Percentiles rank a stretch among this genome's conserved stretches.
phyloP scores from a whole-genome alignment of 37 sponge, comb jelly and placozoan species.

The Halisarca cf. caerulea region DNA sequence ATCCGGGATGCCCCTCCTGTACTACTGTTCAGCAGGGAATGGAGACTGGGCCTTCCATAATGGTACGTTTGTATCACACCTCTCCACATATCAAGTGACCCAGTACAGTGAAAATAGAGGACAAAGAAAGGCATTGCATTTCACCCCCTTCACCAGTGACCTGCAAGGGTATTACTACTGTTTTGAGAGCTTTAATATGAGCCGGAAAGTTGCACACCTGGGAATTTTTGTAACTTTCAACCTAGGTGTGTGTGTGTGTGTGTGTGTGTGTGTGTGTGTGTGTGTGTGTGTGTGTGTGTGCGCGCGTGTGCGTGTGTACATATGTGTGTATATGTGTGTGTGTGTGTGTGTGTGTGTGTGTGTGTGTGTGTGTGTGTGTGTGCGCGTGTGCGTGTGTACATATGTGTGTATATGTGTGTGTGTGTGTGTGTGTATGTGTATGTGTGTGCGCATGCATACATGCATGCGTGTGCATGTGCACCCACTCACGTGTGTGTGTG shows the following conservation, averaged over 20 bases:
- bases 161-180: constrained; percentile 12
- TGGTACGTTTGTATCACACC: not conserved
- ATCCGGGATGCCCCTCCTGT: not conserved
- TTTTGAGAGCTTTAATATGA: not conserved
- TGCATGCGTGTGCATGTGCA: too few relatives aligned
- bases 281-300: too few relatives aligned
- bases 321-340: too few relatives aligned
- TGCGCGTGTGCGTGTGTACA: too few relatives aligned
- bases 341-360: too few relatives aligned
- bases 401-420: not conserved
- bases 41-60: not conserved
- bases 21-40: not conserved
- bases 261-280: not conserved
- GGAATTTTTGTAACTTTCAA: not conserved
- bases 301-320: too few relatives aligned
- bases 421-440: too few relatives aligned
- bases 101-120: not conserved
- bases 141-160: not conserved
- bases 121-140: not conserved
- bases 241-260: not conserved
- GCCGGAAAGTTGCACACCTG: not conserved
- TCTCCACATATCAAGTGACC: not conserved
- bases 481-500: too few relatives aligned
- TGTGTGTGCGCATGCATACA: too few relatives aligned
- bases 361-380: too few relatives aligned